phyloP scores from a whole-genome alignment of 1,140 invertebrate species.

The Aphelenchoides besseyi region DNA sequence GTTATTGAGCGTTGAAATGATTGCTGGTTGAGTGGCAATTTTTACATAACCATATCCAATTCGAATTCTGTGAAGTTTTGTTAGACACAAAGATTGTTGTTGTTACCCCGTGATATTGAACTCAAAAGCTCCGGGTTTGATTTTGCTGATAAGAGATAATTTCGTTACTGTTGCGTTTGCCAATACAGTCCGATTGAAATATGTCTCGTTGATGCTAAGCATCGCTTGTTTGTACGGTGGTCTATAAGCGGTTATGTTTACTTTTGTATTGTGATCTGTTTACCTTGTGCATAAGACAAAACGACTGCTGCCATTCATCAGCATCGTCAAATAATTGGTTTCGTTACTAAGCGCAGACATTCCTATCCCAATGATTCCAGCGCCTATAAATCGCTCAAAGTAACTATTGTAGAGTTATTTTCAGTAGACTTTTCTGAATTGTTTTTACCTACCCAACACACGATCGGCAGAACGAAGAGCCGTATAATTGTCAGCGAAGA shows the following conservation, averaged over 20 bases:
- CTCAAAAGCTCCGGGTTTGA: conserved; percentile 5
- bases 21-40: neutral
- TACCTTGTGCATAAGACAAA: neutral
- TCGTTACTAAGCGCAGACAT: neutral
- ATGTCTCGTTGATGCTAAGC: conserved; percentile 1
- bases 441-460: no score
- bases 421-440: no score
- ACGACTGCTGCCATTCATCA: neutral
- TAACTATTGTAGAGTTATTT: no score
- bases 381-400: no score
- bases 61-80: neutral
- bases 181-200: neutral
- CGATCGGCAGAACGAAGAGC: neutral
- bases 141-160: neutral
- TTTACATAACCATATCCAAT: neutral
- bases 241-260: neutral
- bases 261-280: neutral
- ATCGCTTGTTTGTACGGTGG: neutral
- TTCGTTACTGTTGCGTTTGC: neutral
- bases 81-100: neutral
- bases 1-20: neutral
- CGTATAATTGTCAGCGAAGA: neutral
- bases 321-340: neutral
- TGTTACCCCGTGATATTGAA: conserved; percentile 7
- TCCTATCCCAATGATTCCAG: neutral